phyloP scores from a whole-genome alignment of 1,140 invertebrate species.

The Heliconius eleuchia region DNA sequence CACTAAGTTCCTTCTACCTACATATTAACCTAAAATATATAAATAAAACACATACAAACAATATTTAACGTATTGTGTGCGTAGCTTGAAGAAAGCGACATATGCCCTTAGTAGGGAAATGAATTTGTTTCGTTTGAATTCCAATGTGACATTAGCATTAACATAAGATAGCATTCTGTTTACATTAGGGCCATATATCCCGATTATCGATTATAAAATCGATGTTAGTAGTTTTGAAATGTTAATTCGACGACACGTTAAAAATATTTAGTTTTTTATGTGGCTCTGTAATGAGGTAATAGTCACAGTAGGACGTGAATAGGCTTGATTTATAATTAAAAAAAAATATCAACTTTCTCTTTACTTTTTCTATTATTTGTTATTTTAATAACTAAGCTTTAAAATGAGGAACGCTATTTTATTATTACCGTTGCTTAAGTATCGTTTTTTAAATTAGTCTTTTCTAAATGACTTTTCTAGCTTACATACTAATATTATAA shows the following conservation, averaged over 20 bases:
- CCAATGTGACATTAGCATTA: slow-evolving; percentile 52
- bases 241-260: slow-evolving; percentile 31
- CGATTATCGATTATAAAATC: slow-evolving; percentile 43
- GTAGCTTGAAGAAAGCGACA: slow-evolving; percentile 50
- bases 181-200: slow-evolving; percentile 40
- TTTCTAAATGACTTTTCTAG: too few relatives aligned
- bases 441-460: background rate
- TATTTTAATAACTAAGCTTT: background rate
- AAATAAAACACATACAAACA: background rate
- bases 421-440: background rate
- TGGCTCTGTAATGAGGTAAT: slow-evolving; percentile 37
- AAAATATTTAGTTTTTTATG: slow-evolving; percentile 37
- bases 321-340: slow-evolving; percentile 39
- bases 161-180: slow-evolving; percentile 46
- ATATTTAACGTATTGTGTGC: background rate
- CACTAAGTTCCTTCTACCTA: too few relatives aligned
- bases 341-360: background rate
- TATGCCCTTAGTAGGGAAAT: slow-evolving; percentile 38
- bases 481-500: too few relatives aligned
- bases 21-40: background rate
- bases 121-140: slow-evolving; percentile 49
- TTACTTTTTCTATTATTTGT: background rate
- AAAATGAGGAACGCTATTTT: background rate
- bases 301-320: slow-evolving; percentile 35
- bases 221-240: slow-evolving; percentile 29